Percentiles rank a stretch among this genome's conserved stretches.
Conservation (phyloP, 2,797 vertebrate genomes). For the Sebastes matsubarae region DNA sequence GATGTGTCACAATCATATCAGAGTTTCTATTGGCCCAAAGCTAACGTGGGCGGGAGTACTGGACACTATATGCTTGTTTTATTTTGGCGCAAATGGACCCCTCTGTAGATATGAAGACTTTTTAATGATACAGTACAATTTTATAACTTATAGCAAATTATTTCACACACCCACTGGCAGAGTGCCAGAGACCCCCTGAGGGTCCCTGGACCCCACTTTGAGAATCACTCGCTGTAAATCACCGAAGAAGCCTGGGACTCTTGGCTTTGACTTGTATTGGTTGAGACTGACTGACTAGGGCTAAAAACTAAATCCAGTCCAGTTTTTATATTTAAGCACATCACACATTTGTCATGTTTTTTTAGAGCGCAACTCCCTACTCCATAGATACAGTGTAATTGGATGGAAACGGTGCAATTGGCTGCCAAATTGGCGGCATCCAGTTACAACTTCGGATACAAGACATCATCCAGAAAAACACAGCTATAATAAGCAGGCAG, state of each 20-base stretch:
- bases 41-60: too few relatives aligned
- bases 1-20: too few relatives aligned
- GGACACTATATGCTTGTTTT: too few relatives aligned
- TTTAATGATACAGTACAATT: too few relatives aligned
- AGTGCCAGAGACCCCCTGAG: too few relatives aligned
- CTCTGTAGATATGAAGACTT: too few relatives aligned
- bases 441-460: background rate
- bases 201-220: too few relatives aligned
- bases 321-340: background rate
- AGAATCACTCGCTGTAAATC: background rate
- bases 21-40: too few relatives aligned
- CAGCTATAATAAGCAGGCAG: background rate
- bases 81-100: too few relatives aligned
- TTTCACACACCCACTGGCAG: too few relatives aligned
- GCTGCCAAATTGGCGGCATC: background rate
- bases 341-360: background rate
- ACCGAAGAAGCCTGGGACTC: background rate
- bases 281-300: background rate
- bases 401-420: background rate
- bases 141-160: too few relatives aligned
- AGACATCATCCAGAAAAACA: background rate
- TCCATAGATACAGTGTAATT: background rate
- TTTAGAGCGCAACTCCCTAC: background rate
- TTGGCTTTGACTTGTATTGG: background rate
- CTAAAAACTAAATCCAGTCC: slow-evolving; percentile 2